A percentile compares a stretch with the other conserved stretches of the same genome.
Evolutionary conservation across 2,888 invertebrate genomes (phyloP).

Genomic region (Apotomis turbidana): DNA sequence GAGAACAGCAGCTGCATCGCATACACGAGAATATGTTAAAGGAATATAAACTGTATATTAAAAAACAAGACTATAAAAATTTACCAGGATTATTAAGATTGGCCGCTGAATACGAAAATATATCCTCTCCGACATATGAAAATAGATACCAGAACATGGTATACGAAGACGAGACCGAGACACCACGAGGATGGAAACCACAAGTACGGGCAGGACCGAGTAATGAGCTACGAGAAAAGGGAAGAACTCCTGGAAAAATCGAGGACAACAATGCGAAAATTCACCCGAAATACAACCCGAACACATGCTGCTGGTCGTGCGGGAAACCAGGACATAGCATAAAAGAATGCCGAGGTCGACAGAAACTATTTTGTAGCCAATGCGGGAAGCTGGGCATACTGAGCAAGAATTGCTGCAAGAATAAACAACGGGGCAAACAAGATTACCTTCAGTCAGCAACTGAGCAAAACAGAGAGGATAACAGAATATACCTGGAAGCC

Average conservation of each 20-base stretch:
- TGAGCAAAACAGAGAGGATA: too few relatives aligned
- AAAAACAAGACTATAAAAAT: not conserved
- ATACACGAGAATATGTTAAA: not conserved
- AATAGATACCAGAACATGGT: not conserved
- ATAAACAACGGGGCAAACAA: not conserved
- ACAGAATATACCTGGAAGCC: too few relatives aligned
- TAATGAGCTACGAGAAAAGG: too few relatives aligned
- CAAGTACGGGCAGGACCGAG: not conserved
- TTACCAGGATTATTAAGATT: not conserved
- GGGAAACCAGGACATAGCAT: not conserved
- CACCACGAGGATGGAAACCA: too few relatives aligned
- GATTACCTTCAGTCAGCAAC: too few relatives aligned
- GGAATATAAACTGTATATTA: not conserved
- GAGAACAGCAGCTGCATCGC: not conserved
- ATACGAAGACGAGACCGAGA: too few relatives aligned
- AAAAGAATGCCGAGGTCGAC: not conserved
- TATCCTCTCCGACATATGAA: not conserved
- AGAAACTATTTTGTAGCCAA: not conserved
- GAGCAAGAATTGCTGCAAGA: not conserved
- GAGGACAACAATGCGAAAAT: not conserved
- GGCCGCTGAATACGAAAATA: not conserved
- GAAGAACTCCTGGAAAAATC: not conserved
- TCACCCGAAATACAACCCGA: not conserved
- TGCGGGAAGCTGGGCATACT: not conserved
- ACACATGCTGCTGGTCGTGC: constrained; percentile 6